These are phyloP conservation scores for Nesometra sesokonis DNA, from an alignment of 35 echinoderm and acorn worm genomes.

Conservation along the genomic window DNA sequence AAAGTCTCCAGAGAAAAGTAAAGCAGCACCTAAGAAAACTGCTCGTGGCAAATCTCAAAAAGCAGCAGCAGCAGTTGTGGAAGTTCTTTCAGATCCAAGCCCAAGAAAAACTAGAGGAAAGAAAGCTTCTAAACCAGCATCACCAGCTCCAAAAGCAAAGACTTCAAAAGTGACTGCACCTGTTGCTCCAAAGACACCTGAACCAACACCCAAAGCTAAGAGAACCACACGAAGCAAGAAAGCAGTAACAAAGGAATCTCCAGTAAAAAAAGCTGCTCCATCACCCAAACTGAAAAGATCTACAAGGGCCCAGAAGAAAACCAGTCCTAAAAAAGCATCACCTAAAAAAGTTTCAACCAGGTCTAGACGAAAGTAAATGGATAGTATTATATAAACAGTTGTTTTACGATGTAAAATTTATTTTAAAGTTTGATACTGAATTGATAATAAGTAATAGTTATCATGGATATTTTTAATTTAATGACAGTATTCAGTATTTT, in stretches of 20 bases:
- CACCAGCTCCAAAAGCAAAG: conserved; percentile 25
- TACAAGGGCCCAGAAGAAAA: not conserved
- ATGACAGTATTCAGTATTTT: no score
- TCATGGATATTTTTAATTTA: not conserved
- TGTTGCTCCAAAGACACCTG: conserved; percentile 12
- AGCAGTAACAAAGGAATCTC: conserved; percentile 3
- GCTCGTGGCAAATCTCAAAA: conserved; percentile 11
- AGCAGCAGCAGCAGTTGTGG: not conserved
- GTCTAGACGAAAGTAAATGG: no score
- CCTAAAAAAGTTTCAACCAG: no score
- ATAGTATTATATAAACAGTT: no score
- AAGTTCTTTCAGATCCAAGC: not conserved
- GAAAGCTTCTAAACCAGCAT: conserved; percentile 17
- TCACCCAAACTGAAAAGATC: not conserved
- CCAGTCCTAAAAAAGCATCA: no score
- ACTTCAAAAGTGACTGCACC: not conserved
- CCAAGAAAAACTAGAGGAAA: conserved; percentile 23
- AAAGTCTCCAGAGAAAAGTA: conserved; percentile 5
- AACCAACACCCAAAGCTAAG: conserved; percentile 34
- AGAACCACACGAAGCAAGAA: conserved; percentile 13
- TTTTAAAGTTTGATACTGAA: no score
- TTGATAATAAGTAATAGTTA: not conserved
- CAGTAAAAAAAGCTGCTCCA: not conserved
- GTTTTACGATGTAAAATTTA: no score
- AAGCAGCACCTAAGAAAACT: conserved; percentile 26